Percentiles rank a stretch among this genome's conserved stretches.
Conservation (phyloP, 2,888 invertebrate species). For the Macrophya alboannulata region DNA sequence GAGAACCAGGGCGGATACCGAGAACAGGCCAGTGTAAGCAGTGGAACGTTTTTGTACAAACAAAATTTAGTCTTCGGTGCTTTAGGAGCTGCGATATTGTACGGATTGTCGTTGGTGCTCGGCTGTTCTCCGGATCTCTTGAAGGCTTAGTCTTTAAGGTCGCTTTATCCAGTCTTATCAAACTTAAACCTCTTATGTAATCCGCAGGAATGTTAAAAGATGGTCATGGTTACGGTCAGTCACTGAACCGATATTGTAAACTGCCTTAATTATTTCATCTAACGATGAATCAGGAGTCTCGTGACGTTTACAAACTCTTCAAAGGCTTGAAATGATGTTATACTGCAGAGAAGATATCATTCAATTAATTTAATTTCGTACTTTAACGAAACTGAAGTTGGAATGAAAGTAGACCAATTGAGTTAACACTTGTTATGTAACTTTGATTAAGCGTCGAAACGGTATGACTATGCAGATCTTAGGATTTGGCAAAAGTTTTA, state of each 20-base stretch:
- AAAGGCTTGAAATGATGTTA: not conserved
- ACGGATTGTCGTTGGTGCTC: not conserved
- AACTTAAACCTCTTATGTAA: not conserved
- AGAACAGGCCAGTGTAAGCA: not conserved
- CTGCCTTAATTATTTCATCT: not conserved
- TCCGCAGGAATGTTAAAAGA: not conserved
- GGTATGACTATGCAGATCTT: not conserved
- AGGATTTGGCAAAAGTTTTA: slow-evolving; percentile 19
- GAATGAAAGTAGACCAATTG: not conserved
- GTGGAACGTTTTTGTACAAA: not conserved
- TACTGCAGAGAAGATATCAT: not conserved
- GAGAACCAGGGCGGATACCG: not conserved
- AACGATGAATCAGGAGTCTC: not conserved
- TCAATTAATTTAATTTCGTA: not conserved
- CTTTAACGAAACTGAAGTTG: not conserved
- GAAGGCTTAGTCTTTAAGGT: not conserved
- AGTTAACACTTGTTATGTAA: not conserved
- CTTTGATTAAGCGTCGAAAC: slow-evolving; percentile 9
- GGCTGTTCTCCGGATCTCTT: not conserved
- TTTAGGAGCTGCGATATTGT: not conserved
- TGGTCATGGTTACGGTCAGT: not conserved
- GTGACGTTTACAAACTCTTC: not conserved
- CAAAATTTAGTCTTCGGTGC: not conserved
- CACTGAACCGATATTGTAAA: not conserved
- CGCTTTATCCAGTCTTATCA: not conserved